Conservation (phyloP, 2,888 invertebrate genomes). For the Toxonevra muliebris region DNA sequence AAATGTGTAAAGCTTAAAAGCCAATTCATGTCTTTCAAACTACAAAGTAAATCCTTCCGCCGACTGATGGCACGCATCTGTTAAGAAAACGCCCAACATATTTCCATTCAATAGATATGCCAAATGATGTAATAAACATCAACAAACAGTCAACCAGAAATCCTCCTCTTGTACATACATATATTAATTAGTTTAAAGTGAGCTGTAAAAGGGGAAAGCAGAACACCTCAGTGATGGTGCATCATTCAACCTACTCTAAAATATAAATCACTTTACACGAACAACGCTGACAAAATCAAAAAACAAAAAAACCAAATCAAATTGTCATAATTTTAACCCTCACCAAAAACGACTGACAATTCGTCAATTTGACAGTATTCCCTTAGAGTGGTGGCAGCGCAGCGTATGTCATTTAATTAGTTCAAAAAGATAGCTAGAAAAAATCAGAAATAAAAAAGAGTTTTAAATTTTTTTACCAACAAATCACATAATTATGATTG, state of each 20-base stretch:
- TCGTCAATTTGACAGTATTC: slow-evolving; percentile 49
- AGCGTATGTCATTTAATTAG: slow-evolving; percentile 38
- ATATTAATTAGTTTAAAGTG: too few relatives aligned
- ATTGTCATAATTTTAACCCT: slow-evolving; percentile 58
- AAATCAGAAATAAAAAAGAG: not conserved
- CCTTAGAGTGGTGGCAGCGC: slow-evolving; percentile 19
- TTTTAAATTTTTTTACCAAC: too few relatives aligned
- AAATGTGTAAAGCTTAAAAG: slow-evolving; percentile 34
- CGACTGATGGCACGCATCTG: slow-evolving; percentile 39
- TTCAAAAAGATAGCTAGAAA: not conserved
- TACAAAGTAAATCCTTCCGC: slow-evolving; percentile 39
- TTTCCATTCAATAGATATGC: too few relatives aligned
- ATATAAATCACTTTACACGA: too few relatives aligned
- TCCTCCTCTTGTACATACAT: not conserved
- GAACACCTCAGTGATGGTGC: too few relatives aligned
- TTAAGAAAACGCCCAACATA: not conserved
- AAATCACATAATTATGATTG: slow-evolving; percentile 60
- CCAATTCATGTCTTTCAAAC: slow-evolving; percentile 36
- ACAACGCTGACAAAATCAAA: too few relatives aligned
- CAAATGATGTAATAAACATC: not conserved
- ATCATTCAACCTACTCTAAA: too few relatives aligned
- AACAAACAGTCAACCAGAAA: not conserved
- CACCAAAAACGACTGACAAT: slow-evolving; percentile 47
- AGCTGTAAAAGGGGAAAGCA: too few relatives aligned
- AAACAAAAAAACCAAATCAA: slow-evolving; percentile 54